These are phyloP conservation scores for Meles meles DNA, from an alignment of 2,113 vertebrate genomes.

Conservation along the genomic window DNA sequence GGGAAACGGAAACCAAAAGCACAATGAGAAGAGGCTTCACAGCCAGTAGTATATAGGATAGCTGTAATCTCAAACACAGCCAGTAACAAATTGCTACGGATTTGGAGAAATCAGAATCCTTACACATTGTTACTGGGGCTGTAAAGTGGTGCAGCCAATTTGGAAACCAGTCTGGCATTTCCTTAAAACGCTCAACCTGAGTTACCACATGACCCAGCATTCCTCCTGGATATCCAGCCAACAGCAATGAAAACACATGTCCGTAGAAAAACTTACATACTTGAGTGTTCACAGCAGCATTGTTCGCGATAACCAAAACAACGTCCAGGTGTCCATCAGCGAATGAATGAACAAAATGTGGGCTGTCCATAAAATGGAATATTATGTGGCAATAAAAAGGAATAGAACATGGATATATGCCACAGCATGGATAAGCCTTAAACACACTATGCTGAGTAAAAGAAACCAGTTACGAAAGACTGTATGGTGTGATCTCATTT, in stretches of 20 bases:
- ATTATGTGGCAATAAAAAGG: not conserved
- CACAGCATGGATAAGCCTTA: not conserved
- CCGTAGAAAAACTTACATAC: not conserved
- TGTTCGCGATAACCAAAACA: not conserved
- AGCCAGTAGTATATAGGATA: not conserved
- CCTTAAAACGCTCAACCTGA: not conserved
- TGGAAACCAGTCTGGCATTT: not conserved
- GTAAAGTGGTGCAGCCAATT: not conserved
- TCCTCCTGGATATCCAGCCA: not conserved
- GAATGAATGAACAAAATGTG: not conserved
- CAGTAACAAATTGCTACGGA: not conserved
- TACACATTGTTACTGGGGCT: not conserved
- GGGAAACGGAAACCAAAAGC: not conserved
- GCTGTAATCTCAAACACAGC: not conserved
- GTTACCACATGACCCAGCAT: not conserved
- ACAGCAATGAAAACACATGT: not conserved
- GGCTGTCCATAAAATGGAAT: not conserved
- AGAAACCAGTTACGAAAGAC: not conserved
- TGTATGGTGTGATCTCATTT: not conserved
- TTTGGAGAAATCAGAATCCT: not conserved
- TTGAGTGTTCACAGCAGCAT: not conserved
- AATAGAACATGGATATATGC: not conserved
- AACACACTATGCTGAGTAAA: not conserved
- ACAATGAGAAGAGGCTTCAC: not conserved
- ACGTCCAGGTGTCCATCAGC: not conserved